Evolutionary conservation across 2,113 vertebrate genomes (phyloP), one percentile per base, ranked within the genome.

Genomic region (Ageneiosus marmoratus): DNA sequence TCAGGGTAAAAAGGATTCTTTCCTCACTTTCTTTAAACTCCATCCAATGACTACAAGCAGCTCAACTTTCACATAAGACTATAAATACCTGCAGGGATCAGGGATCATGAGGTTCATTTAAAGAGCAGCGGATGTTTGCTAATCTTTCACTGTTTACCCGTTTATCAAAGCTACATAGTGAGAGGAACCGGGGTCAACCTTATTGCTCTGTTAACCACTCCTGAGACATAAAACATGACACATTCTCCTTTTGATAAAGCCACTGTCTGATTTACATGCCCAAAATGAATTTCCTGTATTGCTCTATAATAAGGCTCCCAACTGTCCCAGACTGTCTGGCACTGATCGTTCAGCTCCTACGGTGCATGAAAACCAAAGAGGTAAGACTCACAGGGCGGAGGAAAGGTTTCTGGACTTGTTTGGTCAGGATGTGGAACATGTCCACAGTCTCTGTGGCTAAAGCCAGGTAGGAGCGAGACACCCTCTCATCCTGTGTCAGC

Each of bases 381-480:
- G 29, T 9, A 22, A 48, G 76, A 96, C 98, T 99, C 90, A 99
- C 98, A 22, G 98, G 98, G 89, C 98, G 95, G 89, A 99, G 96
- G 92, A 99, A 99, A 77, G 98, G 98, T 92, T 99, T 99, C 93
- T 99, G 98, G 89, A 99, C 98, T 91, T 99, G 97, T 93, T 99
- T 99, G 85, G 98, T 99, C 85, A 99, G 96, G 90, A 99, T 98
- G 90, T 99, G 98, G 90, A 99, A 99, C 98, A 99, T 99, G 88
- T 99, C 98, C 77, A 99, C 97, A 0, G 98, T 99, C 91, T 99
- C 98, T 0, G 98, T 98, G 16, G 98, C 98, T 91, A 99, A 91
- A 78, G 98, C 98, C 11, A 99, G 95, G 85, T 99, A 99, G 0
- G 98, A 99, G 37, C 98, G 97, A 12, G 97, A 99, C 5, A 99